A percentile compares a stretch with the other conserved stretches of the same genome.
phyloP scores from a whole-genome alignment of 2,113 vertebrate species.

The Chaenocephalus aceratus region DNA sequence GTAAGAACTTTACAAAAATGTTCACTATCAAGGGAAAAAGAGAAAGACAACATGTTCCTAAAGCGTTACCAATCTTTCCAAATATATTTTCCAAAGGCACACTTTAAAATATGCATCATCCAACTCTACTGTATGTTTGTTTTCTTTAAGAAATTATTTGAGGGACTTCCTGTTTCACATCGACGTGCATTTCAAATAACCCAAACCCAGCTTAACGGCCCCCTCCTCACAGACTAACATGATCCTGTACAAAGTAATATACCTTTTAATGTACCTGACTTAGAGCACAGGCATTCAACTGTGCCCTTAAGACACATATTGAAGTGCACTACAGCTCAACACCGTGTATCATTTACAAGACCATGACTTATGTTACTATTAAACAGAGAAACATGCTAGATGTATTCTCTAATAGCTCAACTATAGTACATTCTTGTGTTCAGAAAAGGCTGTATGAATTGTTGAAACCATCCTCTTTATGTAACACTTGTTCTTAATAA shows the following conservation, averaged over 20 bases:
- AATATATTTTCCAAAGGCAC: not conserved
- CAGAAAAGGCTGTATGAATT: constrained; percentile 22
- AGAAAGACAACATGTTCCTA: not conserved
- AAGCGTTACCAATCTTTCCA: not conserved
- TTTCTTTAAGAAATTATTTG: not conserved
- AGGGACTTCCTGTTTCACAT: not conserved
- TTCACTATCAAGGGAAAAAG: not conserved
- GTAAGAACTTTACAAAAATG: not conserved
- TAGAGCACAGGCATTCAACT: not conserved
- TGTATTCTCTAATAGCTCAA: not conserved
- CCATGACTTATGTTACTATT: not conserved
- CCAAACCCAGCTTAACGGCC: not conserved
- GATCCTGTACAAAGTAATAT: not conserved
- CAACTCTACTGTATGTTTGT: not conserved
- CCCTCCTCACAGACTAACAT: not conserved
- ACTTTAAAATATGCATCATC: not conserved
- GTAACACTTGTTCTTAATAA: constrained; percentile 54
- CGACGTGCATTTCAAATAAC: not conserved
- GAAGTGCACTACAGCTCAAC: not conserved
- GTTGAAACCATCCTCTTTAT: constrained; percentile 29
- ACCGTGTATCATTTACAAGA: not conserved
- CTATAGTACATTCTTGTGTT: constrained; percentile 24
- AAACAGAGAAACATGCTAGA: not conserved
- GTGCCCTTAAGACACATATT: not conserved
- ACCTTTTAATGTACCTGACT: not conserved